Percentiles rank a stretch among this genome's conserved stretches.
phyloP scores from a whole-genome alignment of 1,140 invertebrate species.

The Telenomus remus region DNA sequence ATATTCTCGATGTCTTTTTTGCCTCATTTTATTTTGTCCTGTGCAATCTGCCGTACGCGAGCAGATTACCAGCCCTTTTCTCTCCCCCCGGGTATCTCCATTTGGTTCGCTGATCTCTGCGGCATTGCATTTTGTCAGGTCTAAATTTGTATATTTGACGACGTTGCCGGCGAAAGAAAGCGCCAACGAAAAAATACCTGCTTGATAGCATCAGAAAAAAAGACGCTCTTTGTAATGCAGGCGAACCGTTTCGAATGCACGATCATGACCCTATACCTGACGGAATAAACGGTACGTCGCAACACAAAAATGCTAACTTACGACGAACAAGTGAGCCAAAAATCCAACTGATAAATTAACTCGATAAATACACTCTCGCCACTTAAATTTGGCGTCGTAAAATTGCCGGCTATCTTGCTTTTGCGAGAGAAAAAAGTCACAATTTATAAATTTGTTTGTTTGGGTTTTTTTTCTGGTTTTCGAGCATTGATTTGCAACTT shows the following conservation, averaged over 20 bases:
- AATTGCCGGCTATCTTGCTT: constrained; percentile 18
- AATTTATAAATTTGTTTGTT: no score
- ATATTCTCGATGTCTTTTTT: constrained; percentile 60
- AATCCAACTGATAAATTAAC: constrained; percentile 30
- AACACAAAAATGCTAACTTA: constrained; percentile 42
- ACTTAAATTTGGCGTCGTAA: constrained; percentile 16
- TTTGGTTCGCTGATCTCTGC: constrained; percentile 55
- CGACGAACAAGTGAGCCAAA: constrained; percentile 29
- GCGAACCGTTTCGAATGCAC: constrained; percentile 38
- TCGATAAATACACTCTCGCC: constrained; percentile 25
- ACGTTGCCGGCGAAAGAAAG: constrained; percentile 64
- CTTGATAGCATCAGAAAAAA: constrained; percentile 61
- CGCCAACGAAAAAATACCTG: constrained; percentile 58
- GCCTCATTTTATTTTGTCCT: constrained; percentile 67
- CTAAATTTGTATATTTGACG: constrained; percentile 73
- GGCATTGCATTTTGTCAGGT: constrained; percentile 49
- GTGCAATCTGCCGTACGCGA: constrained; percentile 71
- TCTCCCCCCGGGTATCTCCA: constrained; percentile 24
- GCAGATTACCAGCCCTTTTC: constrained; percentile 65
- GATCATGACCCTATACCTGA: constrained; percentile 36
- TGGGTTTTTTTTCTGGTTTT: no score
- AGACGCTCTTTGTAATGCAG: constrained; percentile 56
- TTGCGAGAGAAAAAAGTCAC: background rate
- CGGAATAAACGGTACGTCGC: constrained; percentile 30
- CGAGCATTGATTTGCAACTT: no score